These are phyloP conservation scores for Elaphurus davidianus DNA, from an alignment of 2,113 vertebrate species.

Conservation along the genomic window DNA sequence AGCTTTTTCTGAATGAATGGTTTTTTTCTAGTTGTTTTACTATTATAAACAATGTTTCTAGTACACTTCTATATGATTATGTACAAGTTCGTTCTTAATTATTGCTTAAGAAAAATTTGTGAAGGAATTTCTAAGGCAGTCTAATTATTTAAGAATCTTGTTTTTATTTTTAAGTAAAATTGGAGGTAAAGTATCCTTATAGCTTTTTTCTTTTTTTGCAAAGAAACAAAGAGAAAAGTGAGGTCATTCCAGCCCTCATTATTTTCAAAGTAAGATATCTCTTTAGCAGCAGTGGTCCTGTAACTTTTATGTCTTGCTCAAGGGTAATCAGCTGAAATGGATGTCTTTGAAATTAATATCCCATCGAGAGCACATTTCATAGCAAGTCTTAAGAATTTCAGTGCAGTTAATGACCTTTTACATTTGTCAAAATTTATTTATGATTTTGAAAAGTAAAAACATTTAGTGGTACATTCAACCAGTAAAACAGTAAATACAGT, in stretches of 20 bases:
- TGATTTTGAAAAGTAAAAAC: conserved; percentile 70
- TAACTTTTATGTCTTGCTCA: conserved; percentile 74
- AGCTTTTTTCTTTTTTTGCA: neutral
- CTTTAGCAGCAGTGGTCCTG: conserved; percentile 52
- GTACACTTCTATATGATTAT: neutral
- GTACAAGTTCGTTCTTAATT: neutral
- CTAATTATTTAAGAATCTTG: neutral
- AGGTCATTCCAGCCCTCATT: conserved; percentile 10
- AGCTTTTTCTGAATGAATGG: neutral
- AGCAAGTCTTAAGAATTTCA: conserved; percentile 69
- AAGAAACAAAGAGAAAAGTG: neutral
- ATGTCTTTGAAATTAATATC: conserved; percentile 78
- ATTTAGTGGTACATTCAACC: conserved; percentile 54
- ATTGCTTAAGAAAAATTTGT: neutral
- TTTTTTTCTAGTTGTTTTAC: neutral
- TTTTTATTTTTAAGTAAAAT: conserved; percentile 11
- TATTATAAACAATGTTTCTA: neutral
- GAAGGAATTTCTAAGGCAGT: neutral
- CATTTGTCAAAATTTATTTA: conserved; percentile 75
- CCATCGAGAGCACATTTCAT: conserved; percentile 76
- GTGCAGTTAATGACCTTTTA: conserved; percentile 75
- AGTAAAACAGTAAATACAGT: conserved; percentile 21
- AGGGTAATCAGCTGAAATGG: conserved; percentile 73
- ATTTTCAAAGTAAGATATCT: conserved; percentile 47
- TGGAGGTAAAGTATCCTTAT: neutral